A percentile compares a stretch with the other conserved stretches of the same genome.
These are phyloP conservation scores for Aphaenogaster ashmeadi DNA, from an alignment of 1,140 invertebrate genomes.

Conservation along the genomic window DNA sequence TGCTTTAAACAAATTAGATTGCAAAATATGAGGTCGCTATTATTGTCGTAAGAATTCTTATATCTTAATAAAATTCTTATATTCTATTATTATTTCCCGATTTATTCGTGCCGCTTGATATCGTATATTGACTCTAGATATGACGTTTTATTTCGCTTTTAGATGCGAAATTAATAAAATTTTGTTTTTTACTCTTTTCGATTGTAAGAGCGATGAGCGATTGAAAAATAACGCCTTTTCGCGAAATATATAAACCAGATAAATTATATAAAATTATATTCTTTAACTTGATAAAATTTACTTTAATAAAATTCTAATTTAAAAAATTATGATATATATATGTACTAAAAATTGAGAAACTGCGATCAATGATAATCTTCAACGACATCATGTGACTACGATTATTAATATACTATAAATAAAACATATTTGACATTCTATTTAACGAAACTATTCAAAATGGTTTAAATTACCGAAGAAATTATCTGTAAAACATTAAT, in stretches of 20 bases:
- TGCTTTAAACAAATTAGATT: not conserved
- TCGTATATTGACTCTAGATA: not conserved
- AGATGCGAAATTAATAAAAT: not conserved
- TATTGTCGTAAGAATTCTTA: not conserved
- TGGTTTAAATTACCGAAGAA: not conserved
- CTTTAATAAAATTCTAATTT: not conserved
- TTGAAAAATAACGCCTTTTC: not conserved
- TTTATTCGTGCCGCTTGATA: not conserved
- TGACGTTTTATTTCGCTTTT: not conserved
- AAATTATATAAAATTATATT: constrained; percentile 17
- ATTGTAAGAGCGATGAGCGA: not conserved
- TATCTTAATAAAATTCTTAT: not conserved
- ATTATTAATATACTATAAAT: not conserved
- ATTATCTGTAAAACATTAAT: not conserved
- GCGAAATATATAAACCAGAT: not conserved
- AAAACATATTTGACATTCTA: not conserved
- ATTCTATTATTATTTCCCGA: not conserved
- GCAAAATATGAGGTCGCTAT: not conserved
- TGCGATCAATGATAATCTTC: not conserved
- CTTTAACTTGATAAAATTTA: not conserved
- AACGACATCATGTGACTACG: not conserved
- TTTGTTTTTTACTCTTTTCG: not conserved
- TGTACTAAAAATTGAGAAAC: not conserved
- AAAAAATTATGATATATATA: too few species aligned
- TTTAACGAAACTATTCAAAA: not conserved